Base-by-base conservation (phyloP, 1,140 invertebrate species). In the Paramacrobiotus metropolitanus region DNA sequence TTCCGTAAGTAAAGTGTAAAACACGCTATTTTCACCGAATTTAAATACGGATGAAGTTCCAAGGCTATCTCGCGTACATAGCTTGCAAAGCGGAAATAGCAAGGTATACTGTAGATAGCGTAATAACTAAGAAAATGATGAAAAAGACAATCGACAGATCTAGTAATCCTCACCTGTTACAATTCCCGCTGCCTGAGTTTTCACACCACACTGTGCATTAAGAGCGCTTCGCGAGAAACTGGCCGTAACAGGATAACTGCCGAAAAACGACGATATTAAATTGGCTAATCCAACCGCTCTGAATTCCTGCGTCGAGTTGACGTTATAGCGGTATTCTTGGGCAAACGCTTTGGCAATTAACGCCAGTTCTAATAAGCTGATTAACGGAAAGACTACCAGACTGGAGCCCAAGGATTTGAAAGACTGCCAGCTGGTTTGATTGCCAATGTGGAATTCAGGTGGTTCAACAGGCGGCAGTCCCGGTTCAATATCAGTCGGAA, bases 201-300 rank as follows among this genome's bases (percentile, higher is more conserved):
- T 76, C 1, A 85, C 83, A 31, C 83, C 83, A 63, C 82, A 83
- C 18, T 83, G 78, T 63, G 84, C 78, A 66, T 82, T 83, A 1
- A 87, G 82, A 34, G 84, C 83, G 44, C 83, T 85, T 64, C 84
- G 73, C 1, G 83, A 83, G 68, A 86, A 85, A 20, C 83, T 83
- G 29, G 83, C 84, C 40, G 82, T 84, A 21, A 83, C 79, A 48
- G 84, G 84, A 77, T 86, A 84, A 21, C 82, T 80, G 64, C 78
- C 77, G 29, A 85, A 79, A 67, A 85, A 83, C 15, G 82, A 80
- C 21, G 83, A 84, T 44, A 82, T 72, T 60, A 84, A 72, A 68
- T 86, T 86, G 67, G 81, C 81, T 48, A 83, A 68, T 40, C 84
- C 84, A 62, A 84, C 69, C 1, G 82, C 79, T 21, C 83, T 66